A percentile compares a stretch with the other conserved stretches of the same genome.
Conservation (phyloP, 2,113 vertebrate genomes). For the Passer montanus region DNA sequence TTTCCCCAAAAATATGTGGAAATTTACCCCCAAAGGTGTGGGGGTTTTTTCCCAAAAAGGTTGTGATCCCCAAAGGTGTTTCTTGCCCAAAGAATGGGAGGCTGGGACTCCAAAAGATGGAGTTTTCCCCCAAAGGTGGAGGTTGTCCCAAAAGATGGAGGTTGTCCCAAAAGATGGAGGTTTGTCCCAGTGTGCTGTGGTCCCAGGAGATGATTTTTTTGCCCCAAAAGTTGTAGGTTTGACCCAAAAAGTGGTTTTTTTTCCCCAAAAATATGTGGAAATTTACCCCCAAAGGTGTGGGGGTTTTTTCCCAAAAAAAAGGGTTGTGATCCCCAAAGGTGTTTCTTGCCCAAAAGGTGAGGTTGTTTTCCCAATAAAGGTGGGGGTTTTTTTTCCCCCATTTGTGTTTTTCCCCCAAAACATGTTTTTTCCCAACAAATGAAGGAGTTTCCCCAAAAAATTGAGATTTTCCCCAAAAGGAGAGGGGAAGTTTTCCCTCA, state of each 20-base stretch:
- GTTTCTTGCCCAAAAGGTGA: no score
- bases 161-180: no score
- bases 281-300: neutral
- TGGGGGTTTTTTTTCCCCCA: neutral
- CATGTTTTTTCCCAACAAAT: neutral
- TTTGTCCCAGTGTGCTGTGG: accelerated
- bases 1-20: no score
- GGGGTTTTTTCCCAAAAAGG: accelerated
- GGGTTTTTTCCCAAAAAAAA: accelerated
- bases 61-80: neutral
- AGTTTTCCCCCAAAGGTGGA: no score
- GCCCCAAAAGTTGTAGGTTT: neutral
- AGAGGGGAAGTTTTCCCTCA: accelerated
- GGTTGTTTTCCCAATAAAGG: accelerated
- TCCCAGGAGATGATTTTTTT: neutral
- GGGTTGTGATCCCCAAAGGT: neutral
- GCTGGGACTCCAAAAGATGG: no score
- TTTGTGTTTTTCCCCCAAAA: accelerated
- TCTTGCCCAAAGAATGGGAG: accelerated
- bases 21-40: neutral
- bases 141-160: no score
- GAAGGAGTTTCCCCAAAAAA: neutral
- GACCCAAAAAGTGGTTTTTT: accelerated
- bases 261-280: no score
- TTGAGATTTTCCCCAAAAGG: accelerated